A percentile compares a stretch with the other conserved stretches of the same genome.
Evolutionary conservation across 2,113 vertebrate species (phyloP).

Genomic region (Barbus barbus): DNA sequence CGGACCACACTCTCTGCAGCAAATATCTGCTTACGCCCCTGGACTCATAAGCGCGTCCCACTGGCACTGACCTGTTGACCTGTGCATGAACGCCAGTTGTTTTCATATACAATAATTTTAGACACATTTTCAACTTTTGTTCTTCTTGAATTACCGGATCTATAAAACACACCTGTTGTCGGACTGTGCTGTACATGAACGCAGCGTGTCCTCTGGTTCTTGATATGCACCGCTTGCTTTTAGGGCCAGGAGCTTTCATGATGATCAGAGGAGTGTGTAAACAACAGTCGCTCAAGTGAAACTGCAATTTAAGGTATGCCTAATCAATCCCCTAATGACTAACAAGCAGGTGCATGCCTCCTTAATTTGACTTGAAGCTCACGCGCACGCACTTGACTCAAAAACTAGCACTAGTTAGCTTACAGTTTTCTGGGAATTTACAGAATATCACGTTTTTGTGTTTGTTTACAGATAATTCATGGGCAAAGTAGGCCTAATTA

Average conservation of each 20-base stretch:
- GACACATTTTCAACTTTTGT: not conserved
- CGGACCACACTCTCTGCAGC: conserved; percentile 64
- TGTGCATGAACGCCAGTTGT: not conserved
- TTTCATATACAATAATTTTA: not conserved
- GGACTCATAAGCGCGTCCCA: not conserved
- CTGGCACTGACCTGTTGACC: not conserved
- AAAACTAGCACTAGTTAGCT: too few species aligned
- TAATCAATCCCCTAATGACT: conserved; percentile 11
- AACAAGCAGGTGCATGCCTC: not conserved
- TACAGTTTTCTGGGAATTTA: not conserved
- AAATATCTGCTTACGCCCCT: conserved; percentile 33
- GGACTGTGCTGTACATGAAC: not conserved
- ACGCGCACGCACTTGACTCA: not conserved
- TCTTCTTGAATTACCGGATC: not conserved
- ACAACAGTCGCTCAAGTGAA: not conserved
- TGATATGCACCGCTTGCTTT: not conserved
- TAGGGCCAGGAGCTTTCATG: conserved; percentile 18
- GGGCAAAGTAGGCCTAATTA: too few species aligned
- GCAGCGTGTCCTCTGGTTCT: not conserved
- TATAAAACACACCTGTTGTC: conserved; percentile 25
- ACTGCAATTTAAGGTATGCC: not conserved
- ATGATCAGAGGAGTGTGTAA: not conserved
- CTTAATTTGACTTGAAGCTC: not conserved
- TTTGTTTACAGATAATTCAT: not conserved
- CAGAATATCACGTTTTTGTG: not conserved